Base-by-base conservation (phyloP, 2,113 vertebrate species). In the Eolophus roseicapilla region DNA sequence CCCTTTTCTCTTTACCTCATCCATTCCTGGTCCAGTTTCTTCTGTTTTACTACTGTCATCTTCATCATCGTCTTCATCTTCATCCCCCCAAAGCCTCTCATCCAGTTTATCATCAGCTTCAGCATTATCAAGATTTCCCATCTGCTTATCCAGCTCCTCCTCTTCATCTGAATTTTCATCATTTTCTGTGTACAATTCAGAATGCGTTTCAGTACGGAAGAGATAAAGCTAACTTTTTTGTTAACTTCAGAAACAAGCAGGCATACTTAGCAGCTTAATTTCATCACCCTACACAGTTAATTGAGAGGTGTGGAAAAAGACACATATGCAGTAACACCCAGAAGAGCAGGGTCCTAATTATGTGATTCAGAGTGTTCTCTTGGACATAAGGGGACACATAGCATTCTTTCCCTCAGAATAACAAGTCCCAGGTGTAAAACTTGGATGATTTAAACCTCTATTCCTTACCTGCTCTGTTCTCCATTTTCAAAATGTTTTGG, bases 1-100 rank as follows among this genome's bases (percentile, higher is more conserved):
- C 7, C 31, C 2, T 17, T 47, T 65, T 41, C 23, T 86, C 57
- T 81, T 96, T 98, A 99, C 99, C 99, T 99, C 98, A 96, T 99
- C 99, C 99, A 99, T 98, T 93, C 99, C 99, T 85, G 98, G 98
- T 74, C 99, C 99, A 29, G 97, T 99, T 97, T 99, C 99, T 94
- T 99, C 99, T 94, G 98, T 97, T 94, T 98, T 98, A 73, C 98
- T 98, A 52, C 97, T 98, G 37, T 96, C 93, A 76, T 98, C 98
- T 19, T 97, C 97, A 17, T 98, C 98, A 1, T 98, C 97, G 0
- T 98, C 98, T 0, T 99, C 98, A 2, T 99, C 98, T 0, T 99
- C 98, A 91, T 99, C 99, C 5, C 99, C 99, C 99, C 99, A 99
- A 90, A 99, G 98, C 74, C 99, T 98, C 97, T 99, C 99, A 96